Evolutionary conservation across 2,113 vertebrate species (phyloP).

Genomic region (Zingel zingel): DNA sequence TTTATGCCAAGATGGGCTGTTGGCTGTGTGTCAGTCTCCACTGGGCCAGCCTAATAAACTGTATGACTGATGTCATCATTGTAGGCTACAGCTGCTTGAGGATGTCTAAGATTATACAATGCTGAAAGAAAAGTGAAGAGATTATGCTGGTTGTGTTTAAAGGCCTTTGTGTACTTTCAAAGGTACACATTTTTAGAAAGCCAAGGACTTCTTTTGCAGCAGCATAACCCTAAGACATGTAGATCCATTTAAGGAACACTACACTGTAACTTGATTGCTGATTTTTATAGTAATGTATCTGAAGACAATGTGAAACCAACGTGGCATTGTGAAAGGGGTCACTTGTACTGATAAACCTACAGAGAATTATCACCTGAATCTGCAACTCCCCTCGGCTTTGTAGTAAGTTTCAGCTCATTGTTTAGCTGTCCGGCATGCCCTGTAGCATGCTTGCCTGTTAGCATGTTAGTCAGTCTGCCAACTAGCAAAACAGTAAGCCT

Average conservation of each 20-base stretch:
- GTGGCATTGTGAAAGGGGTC: background rate
- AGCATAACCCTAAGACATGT: background rate
- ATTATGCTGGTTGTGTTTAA: background rate
- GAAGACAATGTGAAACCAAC: background rate
- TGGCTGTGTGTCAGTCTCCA: slow-evolving; percentile 2
- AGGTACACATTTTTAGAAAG: no score
- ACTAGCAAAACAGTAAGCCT: slow-evolving; percentile 10
- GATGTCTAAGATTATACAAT: slow-evolving; percentile 18
- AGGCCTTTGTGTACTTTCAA: background rate
- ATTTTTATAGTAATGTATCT: background rate
- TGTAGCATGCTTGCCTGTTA: background rate
- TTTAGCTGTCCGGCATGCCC: background rate
- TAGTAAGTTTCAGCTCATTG: background rate
- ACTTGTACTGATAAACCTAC: background rate
- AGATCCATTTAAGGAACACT: background rate
- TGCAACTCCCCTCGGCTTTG: background rate
- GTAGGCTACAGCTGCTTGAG: slow-evolving; percentile 9
- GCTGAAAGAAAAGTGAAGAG: background rate
- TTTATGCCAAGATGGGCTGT: background rate
- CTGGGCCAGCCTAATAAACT: slow-evolving; percentile 30
- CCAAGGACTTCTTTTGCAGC: no score
- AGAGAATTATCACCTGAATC: background rate
- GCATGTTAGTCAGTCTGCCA: background rate
- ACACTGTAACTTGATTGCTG: background rate
- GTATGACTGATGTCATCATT: background rate